Percentiles rank a stretch among this genome's conserved stretches.
These are phyloP conservation scores for Caenorhabditis becei DNA, from an alignment of 2,888 invertebrate species.

Conservation along the genomic window DNA sequence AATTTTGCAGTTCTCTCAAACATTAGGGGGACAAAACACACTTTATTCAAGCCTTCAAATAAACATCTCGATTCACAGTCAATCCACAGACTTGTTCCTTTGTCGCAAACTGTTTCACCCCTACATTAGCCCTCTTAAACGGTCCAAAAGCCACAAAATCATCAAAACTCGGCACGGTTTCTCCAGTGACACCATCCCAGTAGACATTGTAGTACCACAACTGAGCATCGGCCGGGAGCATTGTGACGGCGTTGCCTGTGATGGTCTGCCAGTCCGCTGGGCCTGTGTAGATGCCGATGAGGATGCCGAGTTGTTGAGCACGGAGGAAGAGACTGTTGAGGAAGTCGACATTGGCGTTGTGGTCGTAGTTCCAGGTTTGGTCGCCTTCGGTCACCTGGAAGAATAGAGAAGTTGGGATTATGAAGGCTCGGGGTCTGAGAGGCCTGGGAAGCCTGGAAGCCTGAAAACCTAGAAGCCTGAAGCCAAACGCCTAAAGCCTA, in stretches of 20 bases:
- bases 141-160: slow-evolving; percentile 21
- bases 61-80: not conserved
- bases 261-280: slow-evolving; percentile 1
- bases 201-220: slow-evolving; percentile 11
- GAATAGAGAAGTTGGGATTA: not conserved
- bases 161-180: slow-evolving; percentile 8
- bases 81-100: not conserved
- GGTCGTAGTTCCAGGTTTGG: slow-evolving; percentile 6
- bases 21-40: no score
- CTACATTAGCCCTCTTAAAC: not conserved
- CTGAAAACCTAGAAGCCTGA: no score
- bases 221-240: not conserved
- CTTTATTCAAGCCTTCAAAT: not conserved
- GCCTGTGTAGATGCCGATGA: slow-evolving; percentile 10
- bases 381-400: slow-evolving; percentile 1
- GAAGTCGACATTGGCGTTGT: not conserved
- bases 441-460: no score
- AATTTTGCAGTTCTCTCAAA: no score
- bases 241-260: not conserved
- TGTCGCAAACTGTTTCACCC: slow-evolving; percentile 3
- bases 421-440: no score
- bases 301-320: slow-evolving; percentile 3
- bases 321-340: slow-evolving; percentile 1
- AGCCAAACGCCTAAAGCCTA: no score
- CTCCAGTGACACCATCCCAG: slow-evolving; percentile 2